These are phyloP conservation scores for Drosophila nigromelanica DNA, from an alignment of 1,140 invertebrate species.

Conservation along the genomic window DNA sequence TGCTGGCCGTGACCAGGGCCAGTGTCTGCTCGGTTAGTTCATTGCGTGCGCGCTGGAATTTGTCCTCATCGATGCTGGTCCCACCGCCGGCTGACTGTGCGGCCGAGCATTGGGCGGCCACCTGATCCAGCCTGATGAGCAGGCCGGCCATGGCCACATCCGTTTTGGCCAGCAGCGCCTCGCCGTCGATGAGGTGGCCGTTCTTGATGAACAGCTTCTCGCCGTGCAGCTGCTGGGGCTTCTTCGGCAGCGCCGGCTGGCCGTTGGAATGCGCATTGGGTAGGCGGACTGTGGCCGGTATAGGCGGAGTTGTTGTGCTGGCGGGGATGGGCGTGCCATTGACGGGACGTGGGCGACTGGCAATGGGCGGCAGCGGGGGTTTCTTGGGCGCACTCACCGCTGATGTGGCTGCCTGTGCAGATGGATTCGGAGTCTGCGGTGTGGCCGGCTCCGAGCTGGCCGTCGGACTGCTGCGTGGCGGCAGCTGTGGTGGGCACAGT, in stretches of 20 bases:
- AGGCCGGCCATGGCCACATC: slow-evolving; percentile 88
- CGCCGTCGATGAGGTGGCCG: slow-evolving; percentile 85
- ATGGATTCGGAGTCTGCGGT: slow-evolving; percentile 6
- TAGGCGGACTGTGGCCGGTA: slow-evolving; percentile 72
- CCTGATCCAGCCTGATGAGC: slow-evolving; percentile 87
- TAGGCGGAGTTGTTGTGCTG: slow-evolving; percentile 73
- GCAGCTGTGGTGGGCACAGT: slow-evolving; percentile 84
- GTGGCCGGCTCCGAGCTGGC: slow-evolving; percentile 18
- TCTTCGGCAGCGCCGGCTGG: slow-evolving; percentile 74
- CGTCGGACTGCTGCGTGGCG: slow-evolving; percentile 85
- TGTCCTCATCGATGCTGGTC: slow-evolving; percentile 88
- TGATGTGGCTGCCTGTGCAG: slow-evolving; percentile 3
- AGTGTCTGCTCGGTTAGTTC: slow-evolving; percentile 91
- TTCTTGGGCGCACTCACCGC: slow-evolving; percentile 86
- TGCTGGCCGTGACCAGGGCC: slow-evolving; percentile 92
- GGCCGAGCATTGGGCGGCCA: slow-evolving; percentile 87
- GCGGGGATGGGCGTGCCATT: slow-evolving; percentile 63
- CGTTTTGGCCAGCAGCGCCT: slow-evolving; percentile 87
- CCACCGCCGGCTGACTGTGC: slow-evolving; percentile 89
- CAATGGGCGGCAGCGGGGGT: slow-evolving; percentile 89
- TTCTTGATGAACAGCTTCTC: slow-evolving; percentile 84
- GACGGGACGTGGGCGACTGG: slow-evolving; percentile 85
- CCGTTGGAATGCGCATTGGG: slow-evolving; percentile 65
- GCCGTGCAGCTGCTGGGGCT: slow-evolving; percentile 72
- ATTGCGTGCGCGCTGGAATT: slow-evolving; percentile 90